These are phyloP conservation scores for Porphyrio hochstetteri DNA, from an alignment of 2,113 vertebrate species.

Conservation along the genomic window DNA sequence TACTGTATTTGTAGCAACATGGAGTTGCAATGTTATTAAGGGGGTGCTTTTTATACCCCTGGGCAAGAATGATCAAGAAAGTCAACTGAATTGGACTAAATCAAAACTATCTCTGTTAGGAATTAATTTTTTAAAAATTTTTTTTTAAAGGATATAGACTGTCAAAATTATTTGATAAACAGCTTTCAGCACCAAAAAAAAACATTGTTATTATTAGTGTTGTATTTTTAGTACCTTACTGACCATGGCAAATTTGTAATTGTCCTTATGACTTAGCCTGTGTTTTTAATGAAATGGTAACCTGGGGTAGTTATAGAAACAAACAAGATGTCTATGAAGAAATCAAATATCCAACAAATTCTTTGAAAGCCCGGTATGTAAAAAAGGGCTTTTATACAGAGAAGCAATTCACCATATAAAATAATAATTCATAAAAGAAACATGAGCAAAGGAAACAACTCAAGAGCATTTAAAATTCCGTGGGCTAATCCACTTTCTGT, in stretches of 20 bases:
- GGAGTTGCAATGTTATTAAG: neutral
- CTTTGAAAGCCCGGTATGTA: conserved; percentile 76
- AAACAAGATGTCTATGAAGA: conserved; percentile 77
- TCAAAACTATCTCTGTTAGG: neutral
- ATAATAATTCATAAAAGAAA: conserved; percentile 92
- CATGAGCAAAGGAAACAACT: conserved; percentile 88
- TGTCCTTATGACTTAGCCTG: conserved; percentile 38
- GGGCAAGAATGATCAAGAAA: neutral
- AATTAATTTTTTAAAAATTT: neutral
- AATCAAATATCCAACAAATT: conserved; percentile 77
- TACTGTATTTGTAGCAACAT: neutral
- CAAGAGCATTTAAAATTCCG: conserved; percentile 82
- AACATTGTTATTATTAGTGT: neutral
- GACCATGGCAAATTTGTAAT: conserved; percentile 46
- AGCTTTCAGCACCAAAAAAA: neutral
- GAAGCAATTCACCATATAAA: conserved; percentile 83
- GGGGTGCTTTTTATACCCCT: neutral
- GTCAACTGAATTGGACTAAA: neutral
- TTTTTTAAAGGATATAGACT: neutral
- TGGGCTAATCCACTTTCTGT: conserved; percentile 81
- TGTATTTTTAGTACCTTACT: conserved; percentile 64
- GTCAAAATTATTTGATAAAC: neutral
- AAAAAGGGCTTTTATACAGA: conserved; percentile 85
- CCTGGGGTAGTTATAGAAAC: conserved; percentile 67
- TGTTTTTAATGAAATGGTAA: conserved; percentile 69